Base-by-base conservation (phyloP, 1,140 invertebrate species). In the Hesperophylax magnus region DNA sequence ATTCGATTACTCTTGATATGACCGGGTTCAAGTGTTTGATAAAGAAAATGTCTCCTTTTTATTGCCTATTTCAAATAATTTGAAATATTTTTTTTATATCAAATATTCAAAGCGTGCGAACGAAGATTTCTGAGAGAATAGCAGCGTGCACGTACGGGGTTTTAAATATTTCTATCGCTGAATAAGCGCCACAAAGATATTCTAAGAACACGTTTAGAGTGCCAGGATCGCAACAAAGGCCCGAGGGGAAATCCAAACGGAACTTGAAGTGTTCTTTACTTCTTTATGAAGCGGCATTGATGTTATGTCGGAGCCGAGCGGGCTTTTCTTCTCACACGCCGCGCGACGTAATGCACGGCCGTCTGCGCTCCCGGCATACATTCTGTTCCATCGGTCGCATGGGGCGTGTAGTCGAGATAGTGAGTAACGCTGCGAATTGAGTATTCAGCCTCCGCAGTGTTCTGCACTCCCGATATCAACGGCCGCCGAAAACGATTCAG, bases 161-260 rank as follows among this genome's bases (percentile, higher is more conserved):
- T 67, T 67, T 7, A 67, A 67, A 67, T 67, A 67, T 67, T 65
- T 27, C 15, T 14, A 22, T 65, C 61, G 27, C 61, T 15, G 31
- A 67, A 67, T 34, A 67, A 67, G 31, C 63, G 63, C 63, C 63
- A 67, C 67, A 71, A 31, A 65, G 7, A 67, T 67, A 27, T 72
- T 72, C 52, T 72, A 54, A 72, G 69, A 54, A 72, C 52, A 72
- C 52, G 69, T 72, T 72, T 72, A 17, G 18, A 72, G 69, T 72
- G 54, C 52, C 69, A 72, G 47, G 69, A 72, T 54, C 69, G 69
- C 69, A 72, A 72, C 69, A 72, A 72, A 72, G 69, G 47, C 69
- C 69, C n/a, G 47, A 53, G 69, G 69, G 47, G 47, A 54, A 72
- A 72, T 54, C 27, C 69, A 56, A 72, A 72, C 69, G 47, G 14